These are phyloP conservation scores for Hirundichthys speculiger DNA, from an alignment of 2,113 vertebrate genomes.

Conservation along the genomic window DNA sequence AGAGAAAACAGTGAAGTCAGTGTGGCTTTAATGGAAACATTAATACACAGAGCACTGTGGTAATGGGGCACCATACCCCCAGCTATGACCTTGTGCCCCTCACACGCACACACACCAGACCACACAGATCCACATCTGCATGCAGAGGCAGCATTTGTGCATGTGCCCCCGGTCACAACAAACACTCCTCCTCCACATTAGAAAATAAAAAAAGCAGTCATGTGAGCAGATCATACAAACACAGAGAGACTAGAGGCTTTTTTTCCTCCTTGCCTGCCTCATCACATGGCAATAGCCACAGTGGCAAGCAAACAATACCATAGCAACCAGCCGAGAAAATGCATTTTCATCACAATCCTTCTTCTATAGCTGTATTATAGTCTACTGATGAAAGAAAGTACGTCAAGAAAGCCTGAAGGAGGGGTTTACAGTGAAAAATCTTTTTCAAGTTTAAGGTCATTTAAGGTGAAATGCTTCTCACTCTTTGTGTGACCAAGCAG, in stretches of 20 bases:
- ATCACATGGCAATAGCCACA: conserved; percentile 8
- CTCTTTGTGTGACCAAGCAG: conserved; percentile 4
- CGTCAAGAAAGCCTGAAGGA: conserved; percentile 29
- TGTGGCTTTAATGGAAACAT: conserved; percentile 18
- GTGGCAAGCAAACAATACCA: neutral
- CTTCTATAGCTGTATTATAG: too few species aligned
- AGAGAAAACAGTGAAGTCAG: conserved; percentile 4
- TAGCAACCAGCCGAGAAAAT: too few species aligned
- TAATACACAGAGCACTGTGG: conserved; percentile 45
- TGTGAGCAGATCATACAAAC: conserved; percentile 24
- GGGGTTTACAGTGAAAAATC: conserved; percentile 17
- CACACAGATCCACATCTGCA: conserved; percentile 28
- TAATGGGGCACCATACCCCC: conserved; percentile 13
- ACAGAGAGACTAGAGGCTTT: neutral
- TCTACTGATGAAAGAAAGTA: conserved; percentile 29
- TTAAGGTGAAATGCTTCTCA: conserved; percentile 3
- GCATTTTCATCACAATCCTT: too few species aligned
- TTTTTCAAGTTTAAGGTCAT: conserved; percentile 13
- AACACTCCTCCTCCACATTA: conserved; percentile 11
- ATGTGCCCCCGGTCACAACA: conserved; percentile 22
- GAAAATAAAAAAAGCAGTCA: conserved; percentile 14
- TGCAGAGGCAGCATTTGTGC: conserved; percentile 12
- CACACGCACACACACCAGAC: conserved; percentile 20
- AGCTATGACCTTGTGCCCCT: conserved; percentile 26
- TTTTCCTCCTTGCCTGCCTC: neutral